These are phyloP conservation scores for Hyaena hyaena DNA, from an alignment of 2,113 vertebrate genomes.

Conservation along the genomic window DNA sequence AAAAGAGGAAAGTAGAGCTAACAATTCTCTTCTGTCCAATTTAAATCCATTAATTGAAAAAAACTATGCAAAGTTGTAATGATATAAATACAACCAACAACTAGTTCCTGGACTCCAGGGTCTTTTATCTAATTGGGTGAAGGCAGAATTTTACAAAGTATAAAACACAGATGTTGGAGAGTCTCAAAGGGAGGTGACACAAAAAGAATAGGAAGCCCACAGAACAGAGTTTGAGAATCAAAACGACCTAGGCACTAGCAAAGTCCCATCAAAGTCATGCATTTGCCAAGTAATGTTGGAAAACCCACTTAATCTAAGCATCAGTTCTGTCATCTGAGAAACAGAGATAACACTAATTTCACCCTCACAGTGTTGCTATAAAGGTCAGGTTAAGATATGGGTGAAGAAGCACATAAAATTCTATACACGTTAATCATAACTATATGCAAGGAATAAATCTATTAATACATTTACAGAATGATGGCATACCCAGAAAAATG, in stretches of 20 bases:
- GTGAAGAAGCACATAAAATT: conserved; percentile 1
- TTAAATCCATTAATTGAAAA: not conserved
- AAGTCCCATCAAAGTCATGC: not conserved
- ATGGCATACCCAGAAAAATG: not conserved
- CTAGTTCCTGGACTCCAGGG: not conserved
- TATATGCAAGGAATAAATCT: not conserved
- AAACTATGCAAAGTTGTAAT: not conserved
- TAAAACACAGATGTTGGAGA: not conserved
- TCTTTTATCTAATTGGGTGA: not conserved
- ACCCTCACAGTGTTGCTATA: not conserved
- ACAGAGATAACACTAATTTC: not conserved
- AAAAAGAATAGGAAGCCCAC: not conserved
- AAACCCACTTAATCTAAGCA: not conserved
- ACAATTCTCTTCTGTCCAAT: conserved; percentile 27
- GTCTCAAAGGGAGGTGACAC: not conserved
- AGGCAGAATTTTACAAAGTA: not conserved
- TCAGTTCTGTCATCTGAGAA: conserved; percentile 20
- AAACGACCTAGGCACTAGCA: not conserved
- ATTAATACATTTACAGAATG: not conserved
- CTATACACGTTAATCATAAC: not conserved
- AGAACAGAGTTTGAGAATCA: not conserved
- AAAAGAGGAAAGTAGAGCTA: conserved; percentile 9
- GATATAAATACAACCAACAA: not conserved
- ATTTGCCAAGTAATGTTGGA: not conserved
- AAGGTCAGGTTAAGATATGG: not conserved